A percentile compares a stretch with the other conserved stretches of the same genome.
Evolutionary conservation across 2,113 vertebrate genomes (phyloP).

Genomic region (Nothoprocta perdicaria): DNA sequence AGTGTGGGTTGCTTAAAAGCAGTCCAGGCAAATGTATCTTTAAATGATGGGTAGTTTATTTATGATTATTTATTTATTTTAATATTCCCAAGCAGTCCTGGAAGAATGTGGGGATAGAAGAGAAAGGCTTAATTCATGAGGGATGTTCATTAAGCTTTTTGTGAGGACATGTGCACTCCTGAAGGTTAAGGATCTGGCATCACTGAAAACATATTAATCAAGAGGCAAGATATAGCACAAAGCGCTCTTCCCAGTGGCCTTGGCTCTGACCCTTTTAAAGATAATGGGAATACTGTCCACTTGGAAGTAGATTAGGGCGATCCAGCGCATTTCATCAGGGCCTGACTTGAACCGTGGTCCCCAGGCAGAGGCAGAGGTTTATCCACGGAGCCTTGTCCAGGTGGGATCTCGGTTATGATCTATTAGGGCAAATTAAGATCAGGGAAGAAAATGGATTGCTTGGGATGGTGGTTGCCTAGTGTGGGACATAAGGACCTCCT

Average conservation of each 20-base stretch:
- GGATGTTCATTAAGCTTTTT: constrained; percentile 47
- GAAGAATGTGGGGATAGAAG: background rate
- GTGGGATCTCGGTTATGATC: constrained; percentile 76
- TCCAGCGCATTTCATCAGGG: constrained; percentile 77
- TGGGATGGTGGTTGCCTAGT: background rate
- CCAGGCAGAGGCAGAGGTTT: constrained; percentile 75
- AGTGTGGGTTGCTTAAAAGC: background rate
- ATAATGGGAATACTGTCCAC: constrained; percentile 79
- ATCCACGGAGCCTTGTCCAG: constrained; percentile 73
- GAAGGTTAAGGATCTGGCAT: constrained; percentile 64
- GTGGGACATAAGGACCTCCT: background rate
- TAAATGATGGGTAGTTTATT: background rate
- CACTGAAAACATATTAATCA: constrained; percentile 76
- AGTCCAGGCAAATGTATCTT: background rate
- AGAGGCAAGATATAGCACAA: constrained; percentile 68
- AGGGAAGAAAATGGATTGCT: constrained; percentile 64
- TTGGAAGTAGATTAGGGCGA: constrained; percentile 77
- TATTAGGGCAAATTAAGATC: constrained; percentile 71
- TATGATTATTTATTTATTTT: background rate
- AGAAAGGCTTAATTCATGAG: background rate
- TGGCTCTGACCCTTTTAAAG: constrained; percentile 77
- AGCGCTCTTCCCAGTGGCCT: constrained; percentile 72
- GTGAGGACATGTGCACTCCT: constrained; percentile 27
- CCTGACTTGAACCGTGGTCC: constrained; percentile 78
- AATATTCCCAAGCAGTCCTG: constrained; percentile 1